These are phyloP conservation scores for Pocillopora grandis DNA, from an alignment of 92 coral and sea anemone genomes.

Conservation along the genomic window DNA sequence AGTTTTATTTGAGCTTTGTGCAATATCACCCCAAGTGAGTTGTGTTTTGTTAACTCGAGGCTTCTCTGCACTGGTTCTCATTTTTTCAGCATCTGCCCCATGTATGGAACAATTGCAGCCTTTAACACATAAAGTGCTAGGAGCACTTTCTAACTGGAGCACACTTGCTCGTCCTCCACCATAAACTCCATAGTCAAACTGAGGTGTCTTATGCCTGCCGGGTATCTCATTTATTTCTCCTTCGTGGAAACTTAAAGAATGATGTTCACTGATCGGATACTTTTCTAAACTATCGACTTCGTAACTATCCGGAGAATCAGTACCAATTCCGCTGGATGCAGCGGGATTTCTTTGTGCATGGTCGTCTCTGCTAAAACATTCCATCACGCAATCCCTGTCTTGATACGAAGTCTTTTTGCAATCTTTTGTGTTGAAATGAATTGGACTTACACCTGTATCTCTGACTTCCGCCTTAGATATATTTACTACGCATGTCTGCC, in stretches of 20 bases:
- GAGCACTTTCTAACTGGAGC: slow-evolving; percentile 35
- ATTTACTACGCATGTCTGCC: slow-evolving; percentile 53
- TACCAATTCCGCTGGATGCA: slow-evolving; percentile 56
- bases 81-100: not conserved
- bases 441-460: slow-evolving; percentile 74
- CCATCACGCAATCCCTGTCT: not conserved
- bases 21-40: slow-evolving; percentile 45
- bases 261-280: not conserved
- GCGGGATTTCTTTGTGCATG: slow-evolving; percentile 7
- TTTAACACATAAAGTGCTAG: slow-evolving; percentile 21
- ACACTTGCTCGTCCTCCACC: slow-evolving; percentile 53
- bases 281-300: slow-evolving; percentile 50
- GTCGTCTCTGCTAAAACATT: not conserved
- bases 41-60: not conserved
- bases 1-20: not conserved
- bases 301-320: slow-evolving; percentile 41
- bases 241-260: not conserved
- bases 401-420: not conserved
- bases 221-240: not conserved
- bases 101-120: slow-evolving; percentile 21
- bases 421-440: slow-evolving; percentile 11
- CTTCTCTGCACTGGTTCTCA: too few species aligned
- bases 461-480: slow-evolving; percentile 45
- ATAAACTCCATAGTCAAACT: slow-evolving; percentile 14
- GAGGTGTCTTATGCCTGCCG: not conserved